Base-by-base conservation (phyloP, 2,888 invertebrate species). In the Pollenia angustigena region DNA sequence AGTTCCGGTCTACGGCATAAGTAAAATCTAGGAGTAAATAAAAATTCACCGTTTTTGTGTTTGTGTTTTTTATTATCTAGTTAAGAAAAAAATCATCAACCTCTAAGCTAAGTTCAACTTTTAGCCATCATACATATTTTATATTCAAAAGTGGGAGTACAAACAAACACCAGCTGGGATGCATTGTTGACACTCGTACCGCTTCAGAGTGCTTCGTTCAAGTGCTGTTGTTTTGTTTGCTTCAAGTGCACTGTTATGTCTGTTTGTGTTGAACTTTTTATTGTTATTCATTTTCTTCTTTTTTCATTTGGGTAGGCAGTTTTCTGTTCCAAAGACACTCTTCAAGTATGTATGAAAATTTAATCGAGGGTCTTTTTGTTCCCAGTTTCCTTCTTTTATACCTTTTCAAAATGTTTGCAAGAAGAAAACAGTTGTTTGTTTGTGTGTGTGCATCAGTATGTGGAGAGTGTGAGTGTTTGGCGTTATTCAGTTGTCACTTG, bases 201-300 rank as follows among this genome's bases (percentile, higher is more conserved):
- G 64, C 78, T 72, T 6, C 50, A 50, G 56, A 79, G 72, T 74
- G 64, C 52, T 42, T 66, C 23, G 62, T 48, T 54, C n/a, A 82
- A 82, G 82, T 82, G 76, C 76, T 81, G 50, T 69, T 81, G 76
- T 60, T 50, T 85, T 85, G 85, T 85, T 85, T 76, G 62, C 56
- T 81, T 74, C 71, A 87, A 84, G 81, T 80, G 79, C 79, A 60
- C 68, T 85, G 74, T 75, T 68, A 42, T 69, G 60, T 85, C 54
- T 68, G 74, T 69, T 72, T 81, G 76, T 64, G 81, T 69, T 81
- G 64, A 66, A 84, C 84, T 81, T 66, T 75, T 76, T 76, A 66
- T 75, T 82, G 54, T 78, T 64, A 44, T 71, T 72, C 52, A 64
- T n/a, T 44, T 44, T 71, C 12, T 75, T 52, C 12, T 48, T 66